Base-by-base conservation (phyloP, 2,113 vertebrate genomes). In the Salvelinus sp. region DNA sequence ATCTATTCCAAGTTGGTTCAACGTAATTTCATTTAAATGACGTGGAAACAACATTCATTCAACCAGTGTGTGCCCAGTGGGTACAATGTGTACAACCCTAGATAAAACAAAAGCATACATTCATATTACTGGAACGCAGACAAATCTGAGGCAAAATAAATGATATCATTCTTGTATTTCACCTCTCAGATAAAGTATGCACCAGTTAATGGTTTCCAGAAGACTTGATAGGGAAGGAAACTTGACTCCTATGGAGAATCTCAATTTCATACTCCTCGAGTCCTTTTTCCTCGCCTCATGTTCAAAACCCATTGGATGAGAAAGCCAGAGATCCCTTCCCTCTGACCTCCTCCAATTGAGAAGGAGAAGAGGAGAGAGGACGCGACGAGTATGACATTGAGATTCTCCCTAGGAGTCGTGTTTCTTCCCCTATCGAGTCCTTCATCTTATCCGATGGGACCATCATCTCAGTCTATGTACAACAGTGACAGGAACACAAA, bases 31-130 rank as follows among this genome's bases (percentile, higher is more conserved):
- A 38, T 38, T 38, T 7, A 38, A 38, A 9, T 38, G 6, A 44
- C 9, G 9, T 44, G 38, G 38, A 44, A 44, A 44, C 9, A 44
- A 44, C 2, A 2, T 12, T 44, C 9, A 44, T 44, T 44, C 38
- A 44, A 44, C 38, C 38, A 44, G 38, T 44, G 38, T 38, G 33
- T 6, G 6, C 33, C 33, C 33, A 38, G 38, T 44, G 38, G 38
- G 9, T 12, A 9, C 38, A 44, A 10, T 44, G 38, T 20, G 25
- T 20, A 28, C 9, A 69, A n/a, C 33, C 57, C 54, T 22, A 25
- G 22, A 28, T n/a, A 47, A 33, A 80, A 68, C 58, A 2, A 60
- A 10, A 48, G n/a, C 44, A 72, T 75, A 77, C 69, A 79, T 77
- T 82, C 47, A 30, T 69, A 12, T 76, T 54, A 18, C 30, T 60